Evolutionary conservation across 2,797 vertebrate species (phyloP).

Genomic region (Labeo calbasu): DNA sequence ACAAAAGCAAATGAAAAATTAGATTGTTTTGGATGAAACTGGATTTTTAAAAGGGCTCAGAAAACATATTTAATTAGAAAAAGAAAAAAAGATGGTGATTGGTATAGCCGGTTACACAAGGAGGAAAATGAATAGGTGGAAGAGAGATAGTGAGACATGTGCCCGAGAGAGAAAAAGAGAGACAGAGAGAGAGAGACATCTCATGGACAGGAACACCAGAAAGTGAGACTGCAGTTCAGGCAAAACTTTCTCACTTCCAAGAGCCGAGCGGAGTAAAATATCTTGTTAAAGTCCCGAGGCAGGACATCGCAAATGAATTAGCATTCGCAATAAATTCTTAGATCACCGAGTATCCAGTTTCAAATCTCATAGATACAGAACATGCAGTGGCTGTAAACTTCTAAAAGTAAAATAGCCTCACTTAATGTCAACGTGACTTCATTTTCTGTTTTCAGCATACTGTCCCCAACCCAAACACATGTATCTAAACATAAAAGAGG

Average conservation of each 20-base stretch:
- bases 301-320: conserved; percentile 19
- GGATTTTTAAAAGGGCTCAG: conserved; percentile 80
- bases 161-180: conserved; percentile 47
- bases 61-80: conserved; percentile 87
- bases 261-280: neutral
- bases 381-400: neutral
- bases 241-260: conserved; percentile 8
- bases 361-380: conserved; percentile 18
- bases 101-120: conserved; percentile 72
- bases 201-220: conserved; percentile 16
- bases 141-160: conserved; percentile 69
- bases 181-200: conserved; percentile 40
- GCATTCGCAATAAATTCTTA: neutral
- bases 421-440: conserved; percentile 60
- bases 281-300: neutral
- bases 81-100: conserved; percentile 69
- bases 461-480: conserved; percentile 63
- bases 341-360: conserved; percentile 19
- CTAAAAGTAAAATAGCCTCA: conserved; percentile 1
- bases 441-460: conserved; percentile 61
- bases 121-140: conserved; percentile 74
- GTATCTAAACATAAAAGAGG: conserved; percentile 64
- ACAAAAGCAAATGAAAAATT: conserved; percentile 85
- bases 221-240: conserved; percentile 8
- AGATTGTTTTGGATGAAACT: conserved; percentile 83